Evolutionary conservation across 92 coral and sea anemone species (phyloP).

Genomic region (Phymanthus crucifer): DNA sequence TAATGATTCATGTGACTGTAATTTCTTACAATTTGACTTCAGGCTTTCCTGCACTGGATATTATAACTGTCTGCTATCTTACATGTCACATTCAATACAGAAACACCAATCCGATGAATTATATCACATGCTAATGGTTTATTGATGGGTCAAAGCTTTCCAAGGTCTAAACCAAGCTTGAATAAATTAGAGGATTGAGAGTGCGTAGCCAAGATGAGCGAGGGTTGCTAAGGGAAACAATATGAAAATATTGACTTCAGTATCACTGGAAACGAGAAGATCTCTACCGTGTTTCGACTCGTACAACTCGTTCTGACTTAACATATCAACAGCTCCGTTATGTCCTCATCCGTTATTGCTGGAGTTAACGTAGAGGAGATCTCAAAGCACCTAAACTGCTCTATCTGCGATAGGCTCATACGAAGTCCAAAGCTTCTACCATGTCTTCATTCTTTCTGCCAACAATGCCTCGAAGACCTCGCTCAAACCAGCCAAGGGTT

Average conservation of each 20-base stretch:
- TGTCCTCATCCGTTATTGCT: conserved; percentile 73
- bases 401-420: conserved; percentile 70
- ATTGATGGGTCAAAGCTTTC: conserved; percentile 4
- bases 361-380: conserved; percentile 79
- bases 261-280: neutral
- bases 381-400: conserved; percentile 74
- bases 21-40: neutral
- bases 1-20: neutral
- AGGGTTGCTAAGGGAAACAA: neutral
- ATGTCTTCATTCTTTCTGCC: conserved; percentile 92
- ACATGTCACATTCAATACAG: neutral
- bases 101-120: conserved; percentile 4
- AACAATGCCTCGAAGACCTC: conserved; percentile 69
- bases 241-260: neutral
- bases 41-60: neutral
- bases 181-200: conserved; percentile 1
- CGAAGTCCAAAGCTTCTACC: conserved; percentile 86
- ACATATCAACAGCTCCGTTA: conserved; percentile 5
- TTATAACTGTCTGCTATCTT: neutral
- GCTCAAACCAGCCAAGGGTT: conserved; percentile 54
- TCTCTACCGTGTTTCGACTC: neutral
- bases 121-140: conserved; percentile 3
- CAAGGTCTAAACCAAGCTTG: neutral
- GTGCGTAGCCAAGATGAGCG: neutral
- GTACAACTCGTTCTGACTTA: neutral